Evolutionary conservation across 2,113 vertebrate species (phyloP), one percentile per base, ranked within the genome.

Genomic region (Bucco capensis): DNA sequence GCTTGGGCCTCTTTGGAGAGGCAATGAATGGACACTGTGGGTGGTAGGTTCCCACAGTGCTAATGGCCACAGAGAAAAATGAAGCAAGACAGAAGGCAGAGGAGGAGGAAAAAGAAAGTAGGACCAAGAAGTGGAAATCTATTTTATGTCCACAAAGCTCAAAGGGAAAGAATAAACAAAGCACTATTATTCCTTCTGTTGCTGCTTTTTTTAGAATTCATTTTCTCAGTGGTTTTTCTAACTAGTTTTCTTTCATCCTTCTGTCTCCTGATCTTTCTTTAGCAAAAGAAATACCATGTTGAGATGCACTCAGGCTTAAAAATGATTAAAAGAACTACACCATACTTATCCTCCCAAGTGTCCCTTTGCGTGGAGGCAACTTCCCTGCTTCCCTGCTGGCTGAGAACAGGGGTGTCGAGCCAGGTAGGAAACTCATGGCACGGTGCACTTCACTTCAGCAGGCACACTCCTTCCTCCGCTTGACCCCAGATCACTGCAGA

Each of bases 101-200:
- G 80, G 24, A 85, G 76, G 75, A 91, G 65, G 75, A 88, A 80
- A 91, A 69, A 91, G 50, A 89, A 94, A 90, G 83, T 49, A 94
- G 88, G 76, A 90, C 37, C 61, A 91, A 95, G 83, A 90, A 94
- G 76, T 94, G 40, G 80, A 93, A 93, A 88, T 72, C 72, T 91
- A 80, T 94, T 95, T 47, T 88, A 86, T 40, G 38, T 57, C 70
- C 49, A 82, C 77, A 93, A 90, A 93, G 80, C 73, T 92, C 78
- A 90, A 93, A 94, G 77, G 42, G 66, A 89, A 96, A 90, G 65
- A 84, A 84, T 72, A 95, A 88, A 92, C 92, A 94, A 92, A 93
- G 86, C 57, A 57, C 83, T 89, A 37, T 73, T 92, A 92, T 90
- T 88, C 21, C 46, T 78, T 74, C 80, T 89, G 53, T 62, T 93